phyloP scores from a whole-genome alignment of 2,797 vertebrate species.

The Phoeniculus purpureus region DNA sequence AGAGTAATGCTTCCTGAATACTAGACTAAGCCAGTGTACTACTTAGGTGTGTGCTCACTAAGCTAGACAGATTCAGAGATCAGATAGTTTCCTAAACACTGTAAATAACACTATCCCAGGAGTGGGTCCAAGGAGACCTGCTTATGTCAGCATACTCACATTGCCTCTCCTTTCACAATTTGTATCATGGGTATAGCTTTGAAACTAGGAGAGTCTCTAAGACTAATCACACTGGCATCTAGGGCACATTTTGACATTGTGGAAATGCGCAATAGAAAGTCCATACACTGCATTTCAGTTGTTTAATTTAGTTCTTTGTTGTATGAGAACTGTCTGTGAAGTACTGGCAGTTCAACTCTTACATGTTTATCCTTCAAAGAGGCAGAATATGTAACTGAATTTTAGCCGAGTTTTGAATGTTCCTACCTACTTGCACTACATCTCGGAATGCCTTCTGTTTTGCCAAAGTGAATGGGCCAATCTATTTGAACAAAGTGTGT shows the following conservation, averaged over 20 bases:
- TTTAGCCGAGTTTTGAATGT: background rate
- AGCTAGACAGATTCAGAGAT: constrained; percentile 54
- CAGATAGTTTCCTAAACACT: constrained; percentile 46
- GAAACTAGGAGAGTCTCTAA: background rate
- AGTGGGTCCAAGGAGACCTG: constrained; percentile 27
- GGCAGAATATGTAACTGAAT: background rate
- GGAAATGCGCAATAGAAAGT: background rate
- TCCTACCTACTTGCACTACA: background rate
- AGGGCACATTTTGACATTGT: background rate
- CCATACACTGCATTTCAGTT: background rate
- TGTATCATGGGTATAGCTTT: background rate
- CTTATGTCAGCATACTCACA: constrained; percentile 49
- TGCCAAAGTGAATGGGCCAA: background rate
- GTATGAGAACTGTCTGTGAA: background rate
- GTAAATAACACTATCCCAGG: constrained; percentile 39
- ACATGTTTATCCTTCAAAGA: background rate
- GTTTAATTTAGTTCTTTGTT: background rate
- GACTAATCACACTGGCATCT: background rate
- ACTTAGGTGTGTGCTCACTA: constrained; percentile 37
- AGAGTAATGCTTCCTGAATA: constrained; percentile 15
- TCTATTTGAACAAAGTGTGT: background rate
- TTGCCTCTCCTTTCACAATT: constrained; percentile 14
- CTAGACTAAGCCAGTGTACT: constrained; percentile 23
- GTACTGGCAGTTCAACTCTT: background rate
- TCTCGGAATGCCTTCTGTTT: background rate